A percentile compares a stretch with the other conserved stretches of the same genome.
Evolutionary conservation across 1,140 invertebrate genomes (phyloP).

Genomic region (Drosophila ironensis): DNA sequence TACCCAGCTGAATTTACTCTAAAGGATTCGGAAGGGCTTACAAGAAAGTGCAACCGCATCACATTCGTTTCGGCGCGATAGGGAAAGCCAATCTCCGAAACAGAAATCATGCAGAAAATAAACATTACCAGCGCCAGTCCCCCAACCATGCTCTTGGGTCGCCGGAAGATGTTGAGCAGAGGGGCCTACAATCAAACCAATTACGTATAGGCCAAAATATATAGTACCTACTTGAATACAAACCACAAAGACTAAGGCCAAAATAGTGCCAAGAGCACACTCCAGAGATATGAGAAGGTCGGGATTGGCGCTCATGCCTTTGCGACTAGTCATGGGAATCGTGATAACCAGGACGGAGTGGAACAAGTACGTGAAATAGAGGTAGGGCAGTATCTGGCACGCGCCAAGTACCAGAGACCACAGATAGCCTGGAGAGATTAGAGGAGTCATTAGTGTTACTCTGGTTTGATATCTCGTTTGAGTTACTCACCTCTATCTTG

Average conservation of each 20-base stretch:
- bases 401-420: slow-evolving; percentile 84
- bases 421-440: slow-evolving; percentile 81
- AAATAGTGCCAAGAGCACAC: slow-evolving; percentile 81
- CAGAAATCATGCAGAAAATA: slow-evolving; percentile 85
- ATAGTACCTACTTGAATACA: not conserved
- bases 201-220: not conserved
- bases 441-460: not conserved
- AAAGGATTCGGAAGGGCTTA: no score
- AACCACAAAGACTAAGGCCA: slow-evolving; percentile 67
- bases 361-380: slow-evolving; percentile 85
- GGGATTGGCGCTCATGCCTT: slow-evolving; percentile 84
- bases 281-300: slow-evolving; percentile 84
- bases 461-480: not conserved
- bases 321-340: slow-evolving; percentile 87
- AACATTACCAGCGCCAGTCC: slow-evolving; percentile 81
- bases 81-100: slow-evolving; percentile 89
- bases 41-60: slow-evolving; percentile 86
- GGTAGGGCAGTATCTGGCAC: slow-evolving; percentile 71
- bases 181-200: slow-evolving; percentile 33
- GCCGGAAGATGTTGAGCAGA: slow-evolving; percentile 58
- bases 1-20: no score
- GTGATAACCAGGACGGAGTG: slow-evolving; percentile 86
- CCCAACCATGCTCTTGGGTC: slow-evolving; percentile 44
- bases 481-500: slow-evolving; percentile 63
- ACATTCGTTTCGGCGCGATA: slow-evolving; percentile 88